Evolutionary conservation across 2,113 vertebrate species (phyloP).

Genomic region (Vidua chalybeata): DNA sequence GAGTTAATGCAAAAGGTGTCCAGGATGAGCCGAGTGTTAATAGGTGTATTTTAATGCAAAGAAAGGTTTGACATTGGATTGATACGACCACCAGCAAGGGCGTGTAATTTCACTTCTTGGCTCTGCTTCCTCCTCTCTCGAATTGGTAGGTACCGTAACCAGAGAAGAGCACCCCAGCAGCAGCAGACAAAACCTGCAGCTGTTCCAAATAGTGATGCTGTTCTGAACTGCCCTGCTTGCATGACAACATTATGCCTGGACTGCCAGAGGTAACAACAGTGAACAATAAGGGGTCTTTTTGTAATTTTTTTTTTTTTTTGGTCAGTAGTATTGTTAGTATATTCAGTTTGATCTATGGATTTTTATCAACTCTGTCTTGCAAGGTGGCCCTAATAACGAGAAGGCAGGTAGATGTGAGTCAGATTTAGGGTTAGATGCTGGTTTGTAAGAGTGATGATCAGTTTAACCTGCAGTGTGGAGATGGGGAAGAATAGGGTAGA

Average conservation of each 20-base stretch:
- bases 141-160: constrained; percentile 76
- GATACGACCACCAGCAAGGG: not conserved
- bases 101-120: not conserved
- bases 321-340: not conserved
- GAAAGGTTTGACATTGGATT: not conserved
- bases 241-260: constrained; percentile 96
- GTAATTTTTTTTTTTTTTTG: not conserved
- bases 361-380: not conserved
- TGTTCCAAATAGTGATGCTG: constrained; percentile 88
- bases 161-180: constrained; percentile 38
- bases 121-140: not conserved
- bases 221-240: constrained; percentile 96
- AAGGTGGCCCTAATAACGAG: not conserved
- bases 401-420: not conserved
- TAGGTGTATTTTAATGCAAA: not conserved
- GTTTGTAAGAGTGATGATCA: not conserved
- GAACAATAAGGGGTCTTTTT: not conserved
- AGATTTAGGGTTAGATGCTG: not conserved
- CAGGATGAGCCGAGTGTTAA: not conserved
- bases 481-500: not conserved
- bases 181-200: constrained; percentile 21
- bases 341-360: not conserved
- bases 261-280: constrained; percentile 87
- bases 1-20: not conserved
- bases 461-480: not conserved